Evolutionary conservation across 37 sponge, comb jelly and placozoan species (phyloP), one percentile per base, ranked within the genome.

Genomic region (Chondrosia reniformis): DNA sequence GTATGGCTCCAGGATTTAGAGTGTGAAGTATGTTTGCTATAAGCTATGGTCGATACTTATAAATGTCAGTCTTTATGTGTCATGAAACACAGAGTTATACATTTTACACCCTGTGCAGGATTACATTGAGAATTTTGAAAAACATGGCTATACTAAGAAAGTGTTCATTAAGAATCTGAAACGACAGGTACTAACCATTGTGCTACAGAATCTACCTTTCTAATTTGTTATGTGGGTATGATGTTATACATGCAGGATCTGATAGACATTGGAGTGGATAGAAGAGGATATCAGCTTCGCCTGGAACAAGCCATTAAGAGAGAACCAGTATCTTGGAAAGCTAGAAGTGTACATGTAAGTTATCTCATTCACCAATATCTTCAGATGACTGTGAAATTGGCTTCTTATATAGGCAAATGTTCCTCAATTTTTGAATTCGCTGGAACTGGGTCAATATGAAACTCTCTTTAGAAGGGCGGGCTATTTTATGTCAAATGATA

Each of bases 211-310:
- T n/a, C n/a, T n/a, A n/a, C n/a, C n/a, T n/a, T n/a, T n/a, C n/a
- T n/a, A n/a, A n/a, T n/a, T n/a, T n/a, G n/a, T n/a, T n/a, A n/a
- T n/a, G n/a, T n/a, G n/a, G n/a, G 55, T 55, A 17, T 77, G 78
- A 30, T 7, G 24, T 46, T 56, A 62, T 46, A 9, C 4, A 40
- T 40, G 12, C 43, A 85, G 89, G 93, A 92, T 45, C 74, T 92
- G 12, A 36, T 80, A 25, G 80, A 65, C 21, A 92, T 92, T 79
- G 93, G 86, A 3, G 77, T 92, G 3, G 45, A 67, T 55, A 78
- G 81, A 33, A 57, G 71, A 40, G 93, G 93, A 42, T 85, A 72
- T 67, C 55, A 56, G 39, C 86, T 84, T 0, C 79, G 83, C 5
- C 65, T 92, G 10, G 66, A 79, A 37, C 81, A 78, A 44, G 89